Base-by-base conservation (phyloP, 2,888 invertebrate species). In the Peribatodes rhomboidaria region DNA sequence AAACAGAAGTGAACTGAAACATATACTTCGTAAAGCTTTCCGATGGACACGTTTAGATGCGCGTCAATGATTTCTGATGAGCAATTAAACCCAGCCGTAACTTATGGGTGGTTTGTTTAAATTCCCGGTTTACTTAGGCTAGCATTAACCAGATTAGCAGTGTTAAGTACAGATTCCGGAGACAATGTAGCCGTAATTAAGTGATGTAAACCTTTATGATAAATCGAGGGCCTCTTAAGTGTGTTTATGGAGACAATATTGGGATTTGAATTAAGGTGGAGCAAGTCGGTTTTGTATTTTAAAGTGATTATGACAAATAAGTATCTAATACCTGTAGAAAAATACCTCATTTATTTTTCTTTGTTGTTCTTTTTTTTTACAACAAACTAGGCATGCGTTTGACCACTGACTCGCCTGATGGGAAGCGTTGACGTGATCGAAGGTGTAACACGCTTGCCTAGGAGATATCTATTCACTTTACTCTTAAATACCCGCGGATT, bases 81-180 rank as follows among this genome's bases (percentile, higher is more conserved):
- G 20, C 50, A 50, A 37, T 14, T 20, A 35, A 37, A 20, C 10
- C 35, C 10, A 9, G 13, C 8, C 14, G 18, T 18, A 42, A 66
- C 61, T 67, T 64, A 56, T 53, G 53, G 65, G 42, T 49, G 69
- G 67, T 60, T 74, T 76, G 74, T 76, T 75, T 76, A 73, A 73
- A 72, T 74, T 74, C 63, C 68, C 52, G 61, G 73, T 76, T 71
- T 75, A 53, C 63, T 76, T 76, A 76, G 76, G 76, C 74, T 65
- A 68, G 70, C 58, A 64, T 69, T 71, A 68, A 46, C 46, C 56
- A 65, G 65, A 65, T 65, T 61, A 65, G 33, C 56, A 16, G 35
- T 57, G 65, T 57, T 65, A 65, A 65, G 65, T 46, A 61, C 56
- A 60, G 55, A 59, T 65, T 65, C 41, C 14, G 39, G 57, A 55